Evolutionary conservation across 1,140 invertebrate genomes (phyloP), one percentile per base, ranked within the genome.

Genomic region (Drosophila sulfurigaster): DNA sequence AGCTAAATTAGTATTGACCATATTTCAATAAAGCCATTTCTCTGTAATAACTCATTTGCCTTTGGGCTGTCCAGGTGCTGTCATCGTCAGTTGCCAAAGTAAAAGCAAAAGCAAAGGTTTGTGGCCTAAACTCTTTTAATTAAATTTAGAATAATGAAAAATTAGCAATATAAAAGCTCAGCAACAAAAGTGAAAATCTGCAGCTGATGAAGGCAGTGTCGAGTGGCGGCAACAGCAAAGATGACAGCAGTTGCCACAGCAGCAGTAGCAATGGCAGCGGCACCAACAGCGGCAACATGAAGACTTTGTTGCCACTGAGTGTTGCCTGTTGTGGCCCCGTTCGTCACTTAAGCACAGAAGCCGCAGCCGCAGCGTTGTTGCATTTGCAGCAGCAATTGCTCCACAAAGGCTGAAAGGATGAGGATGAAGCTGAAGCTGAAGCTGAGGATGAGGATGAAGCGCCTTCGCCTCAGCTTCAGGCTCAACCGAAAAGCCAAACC

Each of bases 341-440:
- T 70, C 63, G 74, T 72, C 74, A 73, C 74, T 72, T 72, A 76
- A 72, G 69, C 68, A 49, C 74, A 60, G 41, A 13, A 66, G 69
- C 74, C 74, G 13, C 68, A 72, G 56, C 54, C 54, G 11, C 45
- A 58, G 54, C 5, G 35, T 10, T 11, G 56, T 48, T 54, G 52
- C 52, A 16, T 13, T 43, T 41, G 38, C 38, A 10, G 64, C 38
- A 41, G 32, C 46, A 25, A 38, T 30, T 28, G 35, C 63, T 25
- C 43, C 20, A 51, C 67, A 71, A 71, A 65, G 66, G 73, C 67
- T 32, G 25, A 11, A 48, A 16, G 28, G 2, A 52, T 11, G 51
- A 20, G 51, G 20, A 30, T 30, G 28, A 51, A 30, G 54, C 15
- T 38, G 54, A 11, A 15, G 15, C 0, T 38, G 54, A 35, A 56